Base-by-base conservation (phyloP, 2,888 invertebrate species). In the Hypselothyrea guttata region DNA sequence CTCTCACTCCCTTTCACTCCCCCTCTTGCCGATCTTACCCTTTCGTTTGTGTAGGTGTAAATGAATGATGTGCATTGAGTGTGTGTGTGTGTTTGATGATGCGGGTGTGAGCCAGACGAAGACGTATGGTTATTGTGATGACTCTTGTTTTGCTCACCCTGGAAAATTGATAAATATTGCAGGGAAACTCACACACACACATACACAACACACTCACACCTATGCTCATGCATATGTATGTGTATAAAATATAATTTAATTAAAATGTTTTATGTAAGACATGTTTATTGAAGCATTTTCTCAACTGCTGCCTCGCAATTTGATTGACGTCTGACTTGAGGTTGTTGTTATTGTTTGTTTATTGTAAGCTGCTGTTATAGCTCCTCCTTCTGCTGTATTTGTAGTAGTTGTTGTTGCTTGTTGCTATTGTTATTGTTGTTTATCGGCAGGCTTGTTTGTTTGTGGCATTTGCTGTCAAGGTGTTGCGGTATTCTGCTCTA, bases 221-320 rank as follows among this genome's bases (percentile, higher is more conserved):
- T n/a, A n/a, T 48, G 34, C 33, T 38, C 31, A 30, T 27, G 41
- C 33, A 30, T 48, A 33, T 49, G 55, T 33, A 49, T 59, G 52
- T 40, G 31, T 37, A 58, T 55, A 60, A 73, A 79, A 78, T 84
- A 84, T 81, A 81, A 81, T 81, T 81, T 81, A 81, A 81, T 81
- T 81, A 81, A 81, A 81, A 77, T 81, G 83, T 84, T 81, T 82
- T 82, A 75, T 82, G 84, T 79, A 77, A 79, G 84, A 84, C 84
- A 84, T 77, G 84, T 75, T 81, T 81, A 84, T 82, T 84, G 83
- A 84, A 75, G 65, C 78, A 73, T 76, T 77, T 73, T 76, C 74
- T 57, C 49, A 64, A 68, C 78, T 81, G 2, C 22, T 70, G 56
- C 66, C 60, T 65, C 55, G 54, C 70, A 57, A 75, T 83, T 78